These are phyloP conservation scores for Oxygymnocypris stewartii DNA, from an alignment of 2,113 vertebrate genomes.

Conservation along the genomic window DNA sequence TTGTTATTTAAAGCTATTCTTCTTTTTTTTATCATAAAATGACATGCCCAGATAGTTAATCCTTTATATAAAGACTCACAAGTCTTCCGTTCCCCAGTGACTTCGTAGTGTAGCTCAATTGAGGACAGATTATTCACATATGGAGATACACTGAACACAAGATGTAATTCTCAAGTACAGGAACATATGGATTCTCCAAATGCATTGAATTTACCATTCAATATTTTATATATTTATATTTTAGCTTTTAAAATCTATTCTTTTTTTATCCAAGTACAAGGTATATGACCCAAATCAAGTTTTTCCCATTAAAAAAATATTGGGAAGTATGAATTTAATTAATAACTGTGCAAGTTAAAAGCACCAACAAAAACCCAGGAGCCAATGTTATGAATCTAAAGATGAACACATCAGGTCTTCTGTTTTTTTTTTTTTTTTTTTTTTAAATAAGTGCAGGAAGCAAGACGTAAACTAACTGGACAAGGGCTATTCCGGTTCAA, in stretches of 20 bases:
- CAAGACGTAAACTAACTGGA: constrained; percentile 46
- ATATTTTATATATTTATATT: constrained; percentile 13
- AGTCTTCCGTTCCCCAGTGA: neutral
- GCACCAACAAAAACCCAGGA: constrained; percentile 69
- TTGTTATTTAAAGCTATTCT: neutral
- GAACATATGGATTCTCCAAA: neutral
- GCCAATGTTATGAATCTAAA: constrained; percentile 61
- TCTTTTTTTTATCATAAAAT: neutral
- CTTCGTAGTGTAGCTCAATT: constrained; percentile 6
- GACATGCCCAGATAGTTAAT: constrained; percentile 6
- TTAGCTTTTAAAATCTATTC: constrained; percentile 23
- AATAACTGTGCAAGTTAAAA: constrained; percentile 80
- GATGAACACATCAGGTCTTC: constrained; percentile 82
- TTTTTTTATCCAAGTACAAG: constrained; percentile 20
- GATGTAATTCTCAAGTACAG: constrained; percentile 22
- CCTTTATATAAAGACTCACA: neutral
- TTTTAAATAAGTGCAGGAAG: constrained; percentile 71
- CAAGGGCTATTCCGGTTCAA: constrained; percentile 47
- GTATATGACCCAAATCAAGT: constrained; percentile 58
- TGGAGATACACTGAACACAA: constrained; percentile 37
- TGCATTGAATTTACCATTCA: constrained; percentile 24
- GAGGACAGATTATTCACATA: constrained; percentile 31
- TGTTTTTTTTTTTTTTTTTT: constrained; percentile 64
- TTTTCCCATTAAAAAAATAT: constrained; percentile 62
- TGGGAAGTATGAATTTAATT: constrained; percentile 62